These are phyloP conservation scores for Ephydatia muelleri DNA, from an alignment of 37 sponge, comb jelly and placozoan genomes.

Conservation along the genomic window DNA sequence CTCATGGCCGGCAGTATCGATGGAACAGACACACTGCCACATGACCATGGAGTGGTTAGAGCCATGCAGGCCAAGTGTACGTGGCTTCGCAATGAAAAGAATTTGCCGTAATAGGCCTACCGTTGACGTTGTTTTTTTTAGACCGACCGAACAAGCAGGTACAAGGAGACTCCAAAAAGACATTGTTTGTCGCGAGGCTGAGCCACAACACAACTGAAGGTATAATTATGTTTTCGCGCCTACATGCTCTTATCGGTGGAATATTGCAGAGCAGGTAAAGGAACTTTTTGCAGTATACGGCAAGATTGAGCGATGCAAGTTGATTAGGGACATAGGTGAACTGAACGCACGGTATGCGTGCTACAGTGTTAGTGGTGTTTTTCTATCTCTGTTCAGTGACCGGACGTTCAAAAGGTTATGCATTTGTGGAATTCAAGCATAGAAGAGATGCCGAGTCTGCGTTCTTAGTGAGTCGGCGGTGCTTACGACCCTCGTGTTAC, in stretches of 20 bases:
- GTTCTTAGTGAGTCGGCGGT: constrained; percentile 42
- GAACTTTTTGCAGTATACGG: constrained; percentile 80
- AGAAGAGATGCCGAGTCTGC: constrained; percentile 61
- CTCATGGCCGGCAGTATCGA: constrained; percentile 96
- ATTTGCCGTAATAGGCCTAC: background rate
- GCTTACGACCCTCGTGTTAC: background rate
- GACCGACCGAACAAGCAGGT: constrained; percentile 64
- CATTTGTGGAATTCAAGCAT: constrained; percentile 79
- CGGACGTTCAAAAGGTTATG: constrained; percentile 86
- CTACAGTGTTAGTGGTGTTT: background rate
- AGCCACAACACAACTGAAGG: constrained; percentile 80
- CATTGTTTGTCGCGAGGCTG: constrained; percentile 85
- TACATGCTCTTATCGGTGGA: background rate
- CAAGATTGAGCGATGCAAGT: constrained; percentile 59
- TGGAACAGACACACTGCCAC: constrained; percentile 91
- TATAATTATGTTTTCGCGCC: background rate
- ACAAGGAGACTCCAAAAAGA: constrained; percentile 56
- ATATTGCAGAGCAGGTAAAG: constrained; percentile 47
- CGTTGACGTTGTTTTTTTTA: constrained; percentile 14
- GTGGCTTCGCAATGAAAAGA: constrained; percentile 12
- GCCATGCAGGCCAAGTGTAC: constrained; percentile 81
- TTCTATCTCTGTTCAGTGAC: constrained; percentile 54
- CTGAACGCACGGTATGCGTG: background rate
- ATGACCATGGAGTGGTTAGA: constrained; percentile 83
- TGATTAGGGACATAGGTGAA: constrained; percentile 91